Conservation (phyloP, 2,113 vertebrate species). For the Toxostoma redivivum region DNA sequence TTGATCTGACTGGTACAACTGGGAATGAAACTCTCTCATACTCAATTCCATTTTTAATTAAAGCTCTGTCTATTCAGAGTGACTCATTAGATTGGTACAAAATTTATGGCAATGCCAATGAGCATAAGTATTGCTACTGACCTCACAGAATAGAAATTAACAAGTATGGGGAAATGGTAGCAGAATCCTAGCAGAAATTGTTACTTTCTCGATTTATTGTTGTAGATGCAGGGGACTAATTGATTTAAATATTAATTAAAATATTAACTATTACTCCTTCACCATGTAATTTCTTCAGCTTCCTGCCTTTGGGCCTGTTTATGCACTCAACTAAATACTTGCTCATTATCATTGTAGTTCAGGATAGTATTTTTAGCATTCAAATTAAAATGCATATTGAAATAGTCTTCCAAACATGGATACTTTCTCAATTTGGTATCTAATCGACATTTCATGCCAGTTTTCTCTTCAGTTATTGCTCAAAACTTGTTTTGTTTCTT, state of each 20-base stretch:
- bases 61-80: neutral
- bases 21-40: conserved; percentile 10
- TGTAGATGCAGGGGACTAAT: conserved; percentile 18
- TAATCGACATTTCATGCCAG: neutral
- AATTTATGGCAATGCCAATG: conserved; percentile 14
- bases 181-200: neutral
- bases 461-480: neutral
- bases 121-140: conserved; percentile 39
- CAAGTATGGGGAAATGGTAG: conserved; percentile 9
- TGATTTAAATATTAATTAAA: conserved; percentile 43
- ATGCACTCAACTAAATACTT: neutral
- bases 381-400: neutral
- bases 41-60: conserved; percentile 27
- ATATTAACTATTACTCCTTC: conserved; percentile 43
- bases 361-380: neutral
- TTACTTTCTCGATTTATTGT: conserved; percentile 11
- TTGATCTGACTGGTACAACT: neutral
- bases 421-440: neutral
- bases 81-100: conserved; percentile 33
- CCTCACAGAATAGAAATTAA: conserved; percentile 7
- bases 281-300: neutral
- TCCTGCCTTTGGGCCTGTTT: conserved; percentile 1
- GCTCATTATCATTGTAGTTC: neutral
- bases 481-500: neutral
- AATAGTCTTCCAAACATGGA: neutral